Base-by-base conservation (phyloP, 1,140 invertebrate genomes). In the Listronotus bonariensis region DNA sequence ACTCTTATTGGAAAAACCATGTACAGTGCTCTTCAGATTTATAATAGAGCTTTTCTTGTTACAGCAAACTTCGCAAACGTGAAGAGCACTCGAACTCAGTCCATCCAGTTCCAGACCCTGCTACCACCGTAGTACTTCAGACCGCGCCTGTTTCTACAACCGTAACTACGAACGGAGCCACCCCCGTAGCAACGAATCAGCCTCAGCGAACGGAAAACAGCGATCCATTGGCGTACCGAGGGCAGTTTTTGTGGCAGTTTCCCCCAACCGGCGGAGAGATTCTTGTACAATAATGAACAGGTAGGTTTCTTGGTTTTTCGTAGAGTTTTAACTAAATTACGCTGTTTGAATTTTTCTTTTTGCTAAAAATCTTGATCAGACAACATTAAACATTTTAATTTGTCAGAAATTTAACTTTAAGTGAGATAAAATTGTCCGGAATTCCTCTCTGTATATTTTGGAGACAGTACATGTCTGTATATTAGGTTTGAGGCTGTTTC, bases 61-160 rank as follows among this genome's bases (percentile, higher is more conserved):
- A 20, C 85, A 92, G 89, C 81, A 92, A 92, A 82, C 84, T 92
- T 80, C 85, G 89, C 73, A 92, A 92, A 81, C 83, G 89, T 62
- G 90, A 92, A 80, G 90, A 92, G 73, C 86, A 88, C 77, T 83
- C 85, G 64, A 83, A 86, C 71, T 82, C 83, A 59, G 85, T 86
- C 54, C 86, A 87, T 70, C 84, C 86, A n/a, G 63, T 66, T 20
- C n/a, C 38, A 10, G 64, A 66, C 12, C 40, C 64, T 40, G 58
- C 67, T 9, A 82, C 87, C 52, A 86, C 86, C 72, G 82, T 86
- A 45, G 80, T 84, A 10, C 83, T 88, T 53, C 84, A 88, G 75
- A 83, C 86, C n/a, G 69, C 71, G 62, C 65, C 51, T 12, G 55
- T 58, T 41, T 1, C 55, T 12, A 83, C 86, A n/a, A 69, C 70